Base-by-base conservation (phyloP, 2,888 invertebrate species). In the Agrotis segetum region DNA sequence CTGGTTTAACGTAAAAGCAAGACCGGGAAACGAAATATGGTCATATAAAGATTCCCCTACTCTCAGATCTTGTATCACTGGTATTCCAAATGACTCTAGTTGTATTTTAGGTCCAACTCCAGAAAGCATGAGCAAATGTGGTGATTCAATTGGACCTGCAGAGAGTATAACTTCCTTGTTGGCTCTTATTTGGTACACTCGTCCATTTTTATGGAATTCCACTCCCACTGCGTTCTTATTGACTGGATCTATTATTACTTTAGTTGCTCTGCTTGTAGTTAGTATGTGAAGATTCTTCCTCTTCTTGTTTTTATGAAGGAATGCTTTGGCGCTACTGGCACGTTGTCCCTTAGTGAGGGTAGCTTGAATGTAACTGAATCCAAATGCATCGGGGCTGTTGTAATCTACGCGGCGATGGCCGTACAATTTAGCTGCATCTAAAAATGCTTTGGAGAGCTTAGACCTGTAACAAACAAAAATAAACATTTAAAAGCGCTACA, bases 81-180 rank as follows among this genome's bases (percentile, higher is more conserved):
- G 94, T 75, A 98, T 97, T 21, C 95, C 96, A 2, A 97, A 87
- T 3, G 96, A 92, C 74, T 96, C 86, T 64, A 97, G 89, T 79
- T 97, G 97, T 5, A 96, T 91, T 83, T 91, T 95, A 1, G 98
- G 97, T 0, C 98, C 98, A 16, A 98, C 91, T 1, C 97, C 97
- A 0, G 97, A 97, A 2, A 97, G 91, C 97, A 97, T 97, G 21
- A 97, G 85, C 16, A 99, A 89, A 90, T 99, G 98, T 0, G 98
- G 98, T 0, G 98, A 97, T 91, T 98, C 98, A 78, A 99, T 97
- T 0, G 98, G 97, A 0, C 98, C 98, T 1, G 97, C 98, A 13
- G 97, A 97, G 11, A 97, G 83, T 58, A 97, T 95, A 0, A 97
- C 96, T 89, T 97, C 97, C 81, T 96, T 97, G 1, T 89, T 92